Percentiles rank a stretch among this genome's conserved stretches.
Evolutionary conservation across 2,888 invertebrate species (phyloP).

Genomic region (Dusona sp.): DNA sequence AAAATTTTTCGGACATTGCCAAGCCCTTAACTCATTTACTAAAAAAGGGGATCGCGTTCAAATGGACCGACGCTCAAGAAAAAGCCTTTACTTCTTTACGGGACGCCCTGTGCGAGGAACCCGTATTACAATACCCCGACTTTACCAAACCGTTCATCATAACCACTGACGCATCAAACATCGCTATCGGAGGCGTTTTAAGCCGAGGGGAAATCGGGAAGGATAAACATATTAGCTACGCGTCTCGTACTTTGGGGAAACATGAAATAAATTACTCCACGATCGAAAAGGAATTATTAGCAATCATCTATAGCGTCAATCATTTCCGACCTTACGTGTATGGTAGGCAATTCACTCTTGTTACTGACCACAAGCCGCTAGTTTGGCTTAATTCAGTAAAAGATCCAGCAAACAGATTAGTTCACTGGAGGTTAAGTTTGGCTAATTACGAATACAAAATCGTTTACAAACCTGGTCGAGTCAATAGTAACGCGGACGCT

Average conservation of each 20-base stretch:
- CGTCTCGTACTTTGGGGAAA: conserved; percentile 44
- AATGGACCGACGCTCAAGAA: too few species aligned
- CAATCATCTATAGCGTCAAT: conserved; percentile 33
- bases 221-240: too few species aligned
- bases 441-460: conserved; percentile 62
- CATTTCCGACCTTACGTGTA: conserved; percentile 60
- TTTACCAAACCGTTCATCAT: too few species aligned
- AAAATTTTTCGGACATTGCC: too few species aligned
- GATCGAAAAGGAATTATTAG: conserved; percentile 55
- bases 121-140: too few species aligned
- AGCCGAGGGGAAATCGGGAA: too few species aligned
- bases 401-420: conserved; percentile 52
- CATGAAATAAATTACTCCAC: conserved; percentile 58
- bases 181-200: too few species aligned
- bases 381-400: conserved; percentile 51
- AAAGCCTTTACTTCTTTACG: too few species aligned
- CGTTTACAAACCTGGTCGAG: conserved; percentile 56
- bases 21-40: too few species aligned
- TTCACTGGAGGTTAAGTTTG: conserved; percentile 54
- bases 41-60: too few species aligned
- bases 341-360: conserved; percentile 46
- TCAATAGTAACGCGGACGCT: conserved; percentile 60
- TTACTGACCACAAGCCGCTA: conserved; percentile 67
- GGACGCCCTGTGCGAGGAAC: too few species aligned
- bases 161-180: too few species aligned